These are phyloP conservation scores for Salvelinus fontinalis DNA, from an alignment of 2,113 vertebrate genomes.

Conservation along the genomic window DNA sequence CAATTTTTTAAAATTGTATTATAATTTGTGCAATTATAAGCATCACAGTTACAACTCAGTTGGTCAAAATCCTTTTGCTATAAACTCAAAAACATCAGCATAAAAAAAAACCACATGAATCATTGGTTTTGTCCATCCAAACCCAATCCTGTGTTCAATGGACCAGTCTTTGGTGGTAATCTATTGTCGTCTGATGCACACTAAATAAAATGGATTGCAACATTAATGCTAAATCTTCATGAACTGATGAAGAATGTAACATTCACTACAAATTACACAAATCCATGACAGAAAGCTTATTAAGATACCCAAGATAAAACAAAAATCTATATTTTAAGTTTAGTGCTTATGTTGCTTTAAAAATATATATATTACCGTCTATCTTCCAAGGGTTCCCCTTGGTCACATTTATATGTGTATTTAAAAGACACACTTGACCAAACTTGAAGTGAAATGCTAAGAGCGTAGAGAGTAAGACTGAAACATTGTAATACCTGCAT, in stretches of 20 bases:
- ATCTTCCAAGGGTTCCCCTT: background rate
- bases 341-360: background rate
- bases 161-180: background rate
- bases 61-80: slow-evolving; percentile 28
- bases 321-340: background rate
- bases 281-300: background rate
- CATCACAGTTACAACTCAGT: slow-evolving; percentile 39
- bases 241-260: background rate
- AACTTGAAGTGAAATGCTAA: slow-evolving; percentile 48
- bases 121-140: background rate
- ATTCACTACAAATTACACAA: background rate
- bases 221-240: background rate
- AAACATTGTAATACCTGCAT: slow-evolving; percentile 47
- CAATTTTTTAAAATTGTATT: slow-evolving; percentile 30
- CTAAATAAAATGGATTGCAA: background rate
- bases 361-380: background rate
- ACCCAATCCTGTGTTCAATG: background rate
- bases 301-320: background rate
- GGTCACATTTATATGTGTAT: slow-evolving; percentile 24
- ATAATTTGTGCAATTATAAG: slow-evolving; percentile 28
- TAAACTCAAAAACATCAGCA: background rate
- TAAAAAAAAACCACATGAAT: background rate
- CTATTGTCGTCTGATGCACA: background rate
- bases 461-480: slow-evolving; percentile 40
- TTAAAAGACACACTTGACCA: slow-evolving; percentile 44